Evolutionary conservation across 2,888 invertebrate species (phyloP).

Genomic region (Sinelater perroti): DNA sequence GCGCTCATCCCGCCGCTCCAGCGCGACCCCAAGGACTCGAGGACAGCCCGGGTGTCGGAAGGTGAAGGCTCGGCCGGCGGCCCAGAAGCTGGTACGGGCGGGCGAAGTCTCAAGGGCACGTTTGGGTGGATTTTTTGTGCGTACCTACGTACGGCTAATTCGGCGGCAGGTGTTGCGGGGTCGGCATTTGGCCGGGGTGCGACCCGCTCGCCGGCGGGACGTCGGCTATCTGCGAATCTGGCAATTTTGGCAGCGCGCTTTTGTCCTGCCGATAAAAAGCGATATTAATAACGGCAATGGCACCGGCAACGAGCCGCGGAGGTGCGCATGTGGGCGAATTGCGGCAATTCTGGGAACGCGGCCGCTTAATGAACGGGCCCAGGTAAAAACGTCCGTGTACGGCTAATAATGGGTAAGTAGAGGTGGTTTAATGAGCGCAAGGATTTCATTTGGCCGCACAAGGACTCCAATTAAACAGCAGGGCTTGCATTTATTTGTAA

Average conservation of each 20-base stretch:
- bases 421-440: constrained; percentile 4
- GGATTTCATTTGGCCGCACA: constrained; percentile 13
- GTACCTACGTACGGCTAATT: constrained; percentile 32
- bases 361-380: constrained; percentile 10
- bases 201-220: constrained; percentile 42
- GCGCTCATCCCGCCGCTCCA: constrained; percentile 33
- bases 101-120: constrained; percentile 39
- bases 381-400: constrained; percentile 13
- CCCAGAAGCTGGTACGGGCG: constrained; percentile 28
- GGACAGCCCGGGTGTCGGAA: constrained; percentile 31
- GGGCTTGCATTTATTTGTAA: constrained; percentile 9
- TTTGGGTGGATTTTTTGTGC: constrained; percentile 37
- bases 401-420: constrained; percentile 17
- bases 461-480: constrained; percentile 21
- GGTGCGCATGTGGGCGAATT: constrained; percentile 4
- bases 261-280: constrained; percentile 18
- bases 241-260: constrained; percentile 28
- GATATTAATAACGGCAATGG: constrained; percentile 14
- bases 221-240: constrained; percentile 39
- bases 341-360: constrained; percentile 13
- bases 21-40: constrained; percentile 28
- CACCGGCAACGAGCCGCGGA: not conserved
- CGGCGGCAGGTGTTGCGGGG: constrained; percentile 37
- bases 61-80: constrained; percentile 24
- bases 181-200: constrained; percentile 32